phyloP scores from a whole-genome alignment of 2,888 invertebrate species.

The Drosophila merina region DNA sequence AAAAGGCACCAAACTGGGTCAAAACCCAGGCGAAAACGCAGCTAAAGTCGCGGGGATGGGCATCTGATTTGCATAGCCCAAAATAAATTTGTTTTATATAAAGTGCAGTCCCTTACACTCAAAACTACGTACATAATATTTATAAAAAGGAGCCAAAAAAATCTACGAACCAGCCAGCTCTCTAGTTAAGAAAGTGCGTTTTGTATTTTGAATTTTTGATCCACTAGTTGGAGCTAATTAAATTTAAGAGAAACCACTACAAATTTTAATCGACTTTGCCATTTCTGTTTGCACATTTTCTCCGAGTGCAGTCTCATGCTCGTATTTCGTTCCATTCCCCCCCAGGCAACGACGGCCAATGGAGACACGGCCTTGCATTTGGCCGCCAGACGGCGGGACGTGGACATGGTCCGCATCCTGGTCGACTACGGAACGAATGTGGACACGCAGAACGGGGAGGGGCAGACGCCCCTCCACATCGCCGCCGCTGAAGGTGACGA shows the following conservation, averaged over 20 bases:
- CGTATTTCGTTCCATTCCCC: slow-evolving; percentile 18
- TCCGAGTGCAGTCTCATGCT: slow-evolving; percentile 24
- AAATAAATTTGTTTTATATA: slow-evolving; percentile 45
- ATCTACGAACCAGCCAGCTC: neutral
- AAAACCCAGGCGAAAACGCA: slow-evolving; percentile 67
- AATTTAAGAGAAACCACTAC: neutral
- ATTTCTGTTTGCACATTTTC: slow-evolving; percentile 8
- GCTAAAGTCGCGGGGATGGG: slow-evolving; percentile 29
- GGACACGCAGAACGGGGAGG: slow-evolving; percentile 96
- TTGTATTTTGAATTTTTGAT: neutral
- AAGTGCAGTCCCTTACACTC: slow-evolving; percentile 28
- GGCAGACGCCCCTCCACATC: slow-evolving; percentile 97
- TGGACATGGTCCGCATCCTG: slow-evolving; percentile 95
- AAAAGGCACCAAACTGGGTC: slow-evolving; percentile 63
- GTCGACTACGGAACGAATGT: slow-evolving; percentile 96
- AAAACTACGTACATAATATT: neutral
- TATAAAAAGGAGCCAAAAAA: neutral
- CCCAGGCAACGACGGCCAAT: slow-evolving; percentile 90
- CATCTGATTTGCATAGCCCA: slow-evolving; percentile 64
- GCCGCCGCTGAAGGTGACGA: slow-evolving; percentile 98
- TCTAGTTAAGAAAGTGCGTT: neutral
- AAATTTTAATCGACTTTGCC: slow-evolving; percentile 2
- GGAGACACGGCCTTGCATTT: slow-evolving; percentile 98
- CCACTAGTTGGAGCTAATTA: neutral
- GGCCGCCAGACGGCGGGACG: slow-evolving; percentile 95